Percentiles rank a stretch among this genome's conserved stretches.
These are phyloP conservation scores for Leptopilina drosophilae DNA, from an alignment of 2,888 invertebrate species.

Conservation along the genomic window DNA sequence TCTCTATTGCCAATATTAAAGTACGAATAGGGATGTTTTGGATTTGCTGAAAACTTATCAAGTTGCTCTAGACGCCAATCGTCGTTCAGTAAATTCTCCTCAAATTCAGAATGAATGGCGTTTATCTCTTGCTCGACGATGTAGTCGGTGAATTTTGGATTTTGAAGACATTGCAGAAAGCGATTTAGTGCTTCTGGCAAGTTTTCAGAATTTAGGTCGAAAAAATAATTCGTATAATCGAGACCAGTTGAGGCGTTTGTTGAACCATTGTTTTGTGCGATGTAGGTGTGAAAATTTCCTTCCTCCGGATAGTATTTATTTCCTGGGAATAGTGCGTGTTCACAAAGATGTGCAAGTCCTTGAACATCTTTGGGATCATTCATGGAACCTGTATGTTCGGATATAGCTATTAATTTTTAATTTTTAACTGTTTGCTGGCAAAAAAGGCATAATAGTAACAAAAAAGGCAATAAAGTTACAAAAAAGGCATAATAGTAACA, in stretches of 20 bases:
- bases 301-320: constrained; percentile 95
- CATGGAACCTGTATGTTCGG: constrained; percentile 83
- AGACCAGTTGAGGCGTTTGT: constrained; percentile 95
- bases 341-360: constrained; percentile 98
- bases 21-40: constrained; percentile 91
- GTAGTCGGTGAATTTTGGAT: constrained; percentile 93
- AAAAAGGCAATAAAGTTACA: no score
- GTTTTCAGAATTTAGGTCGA: constrained; percentile 92
- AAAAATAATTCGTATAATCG: constrained; percentile 96
- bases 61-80: constrained; percentile 91
- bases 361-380: constrained; percentile 93
- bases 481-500: no score
- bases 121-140: constrained; percentile 96
- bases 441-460: no score
- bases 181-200: constrained; percentile 90
- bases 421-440: not conserved
- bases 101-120: constrained; percentile 97
- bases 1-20: constrained; percentile 94
- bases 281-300: constrained; percentile 93
- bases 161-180: constrained; percentile 97
- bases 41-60: constrained; percentile 88
- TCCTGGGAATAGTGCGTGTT: constrained; percentile 99
- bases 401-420: not conserved
- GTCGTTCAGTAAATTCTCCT: constrained; percentile 94
- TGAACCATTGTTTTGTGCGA: constrained; percentile 93